Conservation (phyloP, 2,888 invertebrate genomes). For the Onthophagus sagittarius region DNA sequence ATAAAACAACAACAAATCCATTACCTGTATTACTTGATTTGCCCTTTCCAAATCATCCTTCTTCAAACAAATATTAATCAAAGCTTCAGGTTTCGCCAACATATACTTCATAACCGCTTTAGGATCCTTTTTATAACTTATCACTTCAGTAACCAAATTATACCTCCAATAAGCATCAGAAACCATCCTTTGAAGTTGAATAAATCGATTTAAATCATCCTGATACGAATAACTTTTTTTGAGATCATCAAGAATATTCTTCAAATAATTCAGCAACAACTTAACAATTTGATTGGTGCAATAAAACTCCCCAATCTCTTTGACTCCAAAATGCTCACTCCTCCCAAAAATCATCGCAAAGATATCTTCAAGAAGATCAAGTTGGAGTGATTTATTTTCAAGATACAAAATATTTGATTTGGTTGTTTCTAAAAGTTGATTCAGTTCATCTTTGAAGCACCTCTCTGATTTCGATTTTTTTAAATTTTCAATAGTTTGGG, state of each 20-base stretch:
- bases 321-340: slow-evolving; percentile 32
- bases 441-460: slow-evolving; percentile 46
- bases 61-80: slow-evolving; percentile 73
- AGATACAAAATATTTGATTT: slow-evolving; percentile 52
- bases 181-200: slow-evolving; percentile 52
- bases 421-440: slow-evolving; percentile 50
- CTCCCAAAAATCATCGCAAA: slow-evolving; percentile 62
- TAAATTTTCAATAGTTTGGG: slow-evolving; percentile 49
- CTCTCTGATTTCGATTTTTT: slow-evolving; percentile 38
- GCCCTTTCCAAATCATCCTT: slow-evolving; percentile 71
- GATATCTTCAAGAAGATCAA: slow-evolving; percentile 68
- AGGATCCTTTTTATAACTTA: slow-evolving; percentile 49
- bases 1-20: no score
- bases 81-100: slow-evolving; percentile 70
- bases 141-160: slow-evolving; percentile 61
- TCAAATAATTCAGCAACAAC: slow-evolving; percentile 56
- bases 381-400: slow-evolving; percentile 50
- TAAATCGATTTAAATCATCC: slow-evolving; percentile 36
- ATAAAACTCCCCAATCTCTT: slow-evolving; percentile 52
- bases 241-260: slow-evolving; percentile 53
- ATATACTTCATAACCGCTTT: slow-evolving; percentile 58
- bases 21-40: slow-evolving; percentile 75
- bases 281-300: slow-evolving; percentile 59
- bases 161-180: slow-evolving; percentile 70
- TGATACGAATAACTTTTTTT: slow-evolving; percentile 44